Conservation (phyloP, 1,140 invertebrate genomes). For the Pachypeltis micranthus region DNA sequence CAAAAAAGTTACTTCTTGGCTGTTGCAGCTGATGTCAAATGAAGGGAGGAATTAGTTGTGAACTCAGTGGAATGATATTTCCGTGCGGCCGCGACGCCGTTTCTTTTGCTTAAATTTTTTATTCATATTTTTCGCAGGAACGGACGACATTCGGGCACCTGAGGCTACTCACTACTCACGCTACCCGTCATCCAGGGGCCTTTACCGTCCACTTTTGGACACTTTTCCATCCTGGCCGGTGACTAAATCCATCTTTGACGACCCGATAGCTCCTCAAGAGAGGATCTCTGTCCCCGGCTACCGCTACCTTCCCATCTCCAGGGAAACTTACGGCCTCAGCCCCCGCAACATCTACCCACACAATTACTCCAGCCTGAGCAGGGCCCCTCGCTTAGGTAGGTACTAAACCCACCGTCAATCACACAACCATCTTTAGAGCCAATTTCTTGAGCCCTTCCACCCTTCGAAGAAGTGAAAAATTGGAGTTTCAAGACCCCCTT, state of each 20-base stretch:
- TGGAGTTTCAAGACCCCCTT: not conserved
- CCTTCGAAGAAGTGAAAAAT: not conserved
- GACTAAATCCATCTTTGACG: conserved; percentile 73
- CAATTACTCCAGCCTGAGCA: conserved; percentile 63
- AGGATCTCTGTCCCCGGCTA: conserved; percentile 73
- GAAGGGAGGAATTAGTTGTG: too few species aligned
- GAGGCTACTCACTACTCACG: conserved; percentile 54
- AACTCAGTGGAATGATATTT: too few species aligned
- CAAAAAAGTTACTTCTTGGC: too few species aligned
- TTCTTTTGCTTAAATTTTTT: not conserved
- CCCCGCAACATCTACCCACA: conserved; percentile 73
- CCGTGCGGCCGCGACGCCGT: not conserved
- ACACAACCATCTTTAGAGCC: not conserved
- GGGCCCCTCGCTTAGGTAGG: conserved; percentile 68
- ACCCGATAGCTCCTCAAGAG: conserved; percentile 61
- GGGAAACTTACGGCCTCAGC: conserved; percentile 76
- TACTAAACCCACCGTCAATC: conserved; percentile 34
- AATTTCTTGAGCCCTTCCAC: not conserved
- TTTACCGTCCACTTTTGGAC: conserved; percentile 45
- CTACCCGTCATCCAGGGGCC: conserved; percentile 42
- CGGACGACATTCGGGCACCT: conserved; percentile 77
- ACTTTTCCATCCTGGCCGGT: conserved; percentile 52
- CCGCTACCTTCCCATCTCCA: conserved; percentile 75
- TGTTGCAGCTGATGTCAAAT: too few species aligned
- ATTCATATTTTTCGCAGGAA: conserved; percentile 44